Evolutionary conservation across 2,888 invertebrate genomes (phyloP).

Genomic region (Diaprepes abbreviatus): DNA sequence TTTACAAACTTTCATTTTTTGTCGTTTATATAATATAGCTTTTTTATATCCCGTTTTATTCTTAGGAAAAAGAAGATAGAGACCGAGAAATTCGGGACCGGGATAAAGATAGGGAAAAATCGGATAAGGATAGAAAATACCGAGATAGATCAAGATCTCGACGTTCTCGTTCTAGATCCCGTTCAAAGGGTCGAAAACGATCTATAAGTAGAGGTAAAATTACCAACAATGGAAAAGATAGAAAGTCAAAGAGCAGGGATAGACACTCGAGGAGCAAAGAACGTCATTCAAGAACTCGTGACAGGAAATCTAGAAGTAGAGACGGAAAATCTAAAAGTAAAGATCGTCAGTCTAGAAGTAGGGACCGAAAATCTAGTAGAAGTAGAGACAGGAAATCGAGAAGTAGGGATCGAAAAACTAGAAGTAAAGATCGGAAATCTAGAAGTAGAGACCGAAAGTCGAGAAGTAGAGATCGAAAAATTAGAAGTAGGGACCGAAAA

Average conservation of each 20-base stretch:
- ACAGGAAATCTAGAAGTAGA: constrained; percentile 48
- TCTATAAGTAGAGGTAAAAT: constrained; percentile 35
- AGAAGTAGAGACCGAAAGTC: constrained; percentile 44
- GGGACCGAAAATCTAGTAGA: constrained; percentile 50
- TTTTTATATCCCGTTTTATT: constrained; percentile 7
- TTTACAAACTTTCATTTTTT: too few species aligned
- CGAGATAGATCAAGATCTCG: constrained; percentile 61
- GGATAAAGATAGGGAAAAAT: constrained; percentile 63
- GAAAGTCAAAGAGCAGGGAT: constrained; percentile 30
- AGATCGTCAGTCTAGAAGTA: constrained; percentile 55
- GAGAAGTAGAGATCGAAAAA: constrained; percentile 46
- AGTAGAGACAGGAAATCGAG: constrained; percentile 56
- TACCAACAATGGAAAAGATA: constrained; percentile 33
- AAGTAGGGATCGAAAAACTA: constrained; percentile 51
- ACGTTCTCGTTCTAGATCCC: constrained; percentile 60
- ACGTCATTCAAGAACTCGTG: constrained; percentile 36
- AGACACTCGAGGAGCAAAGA: constrained; percentile 27
- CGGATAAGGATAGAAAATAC: constrained; percentile 68
- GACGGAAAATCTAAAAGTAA: constrained; percentile 55
- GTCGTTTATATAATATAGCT: too few species aligned
- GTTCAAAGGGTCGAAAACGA: constrained; percentile 55
- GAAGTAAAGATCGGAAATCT: constrained; percentile 55
- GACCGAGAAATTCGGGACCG: constrained; percentile 69
- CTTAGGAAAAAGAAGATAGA: constrained; percentile 83
- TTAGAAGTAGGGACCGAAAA: constrained; percentile 39